Percentiles rank a stretch among this genome's conserved stretches.
Conservation (phyloP, 2,113 vertebrate genomes). For the Clarias batrachus region DNA sequence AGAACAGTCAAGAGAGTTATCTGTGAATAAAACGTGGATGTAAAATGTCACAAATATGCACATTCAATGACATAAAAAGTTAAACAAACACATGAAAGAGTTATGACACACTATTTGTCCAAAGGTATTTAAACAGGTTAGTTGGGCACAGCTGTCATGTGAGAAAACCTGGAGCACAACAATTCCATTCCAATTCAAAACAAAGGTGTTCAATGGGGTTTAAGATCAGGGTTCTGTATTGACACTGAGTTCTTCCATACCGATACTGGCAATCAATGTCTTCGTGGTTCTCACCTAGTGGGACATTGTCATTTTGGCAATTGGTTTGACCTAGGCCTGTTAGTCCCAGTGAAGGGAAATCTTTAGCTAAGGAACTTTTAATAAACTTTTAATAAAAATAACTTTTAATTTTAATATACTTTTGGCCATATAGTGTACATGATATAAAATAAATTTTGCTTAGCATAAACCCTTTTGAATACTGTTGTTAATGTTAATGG, state of each 20-base stretch:
- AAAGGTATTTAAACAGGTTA: neutral
- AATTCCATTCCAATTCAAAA: neutral
- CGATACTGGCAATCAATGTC: neutral
- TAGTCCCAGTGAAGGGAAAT: neutral
- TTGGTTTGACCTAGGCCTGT: neutral
- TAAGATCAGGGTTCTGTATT: neutral
- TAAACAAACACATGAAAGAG: neutral
- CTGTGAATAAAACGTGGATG: conserved; percentile 88
- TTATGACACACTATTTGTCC: neutral
- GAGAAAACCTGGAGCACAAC: neutral
- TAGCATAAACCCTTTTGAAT: neutral
- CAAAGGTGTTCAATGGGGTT: neutral
- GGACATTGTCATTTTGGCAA: neutral
- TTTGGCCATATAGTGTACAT: neutral
- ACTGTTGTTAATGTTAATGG: neutral
- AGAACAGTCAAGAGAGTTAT: conserved; percentile 93
- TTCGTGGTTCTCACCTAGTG: neutral
- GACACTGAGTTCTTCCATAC: neutral
- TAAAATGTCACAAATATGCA: conserved; percentile 71
- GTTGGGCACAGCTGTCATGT: neutral
- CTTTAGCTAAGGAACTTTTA: neutral
- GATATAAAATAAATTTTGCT: neutral
- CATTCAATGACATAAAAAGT: conserved; percentile 26
- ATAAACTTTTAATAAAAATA: no score
- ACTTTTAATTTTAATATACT: no score